These are phyloP conservation scores for Calidris pygmaea DNA, from an alignment of 2,113 vertebrate genomes.

Conservation along the genomic window DNA sequence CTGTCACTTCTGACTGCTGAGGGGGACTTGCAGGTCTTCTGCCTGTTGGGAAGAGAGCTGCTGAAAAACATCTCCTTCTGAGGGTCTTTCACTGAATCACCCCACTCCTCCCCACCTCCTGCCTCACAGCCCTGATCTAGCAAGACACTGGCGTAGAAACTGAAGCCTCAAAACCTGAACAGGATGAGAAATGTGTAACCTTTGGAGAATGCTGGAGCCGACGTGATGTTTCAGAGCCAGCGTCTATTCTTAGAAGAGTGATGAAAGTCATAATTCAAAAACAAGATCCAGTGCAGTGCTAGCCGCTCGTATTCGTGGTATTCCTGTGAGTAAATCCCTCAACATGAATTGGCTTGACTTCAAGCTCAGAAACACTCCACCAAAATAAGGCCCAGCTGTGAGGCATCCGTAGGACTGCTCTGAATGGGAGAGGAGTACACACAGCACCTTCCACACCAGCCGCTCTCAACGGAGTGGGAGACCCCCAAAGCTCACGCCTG, in stretches of 20 bases:
- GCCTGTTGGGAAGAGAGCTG: not conserved
- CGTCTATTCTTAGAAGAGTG: constrained; percentile 11
- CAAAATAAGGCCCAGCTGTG: not conserved
- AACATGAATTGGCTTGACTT: not conserved
- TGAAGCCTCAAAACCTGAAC: not conserved
- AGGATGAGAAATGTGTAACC: not conserved
- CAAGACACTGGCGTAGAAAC: not conserved
- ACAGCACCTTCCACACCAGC: not conserved
- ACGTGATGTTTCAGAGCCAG: not conserved
- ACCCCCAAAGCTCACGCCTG: not conserved
- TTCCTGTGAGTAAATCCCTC: constrained; percentile 21
- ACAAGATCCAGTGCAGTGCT: not conserved
- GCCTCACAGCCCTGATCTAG: not conserved
- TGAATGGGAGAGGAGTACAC: not conserved
- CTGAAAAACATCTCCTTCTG: not conserved
- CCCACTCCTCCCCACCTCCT: too few species aligned
- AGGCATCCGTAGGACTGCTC: fast-evolving
- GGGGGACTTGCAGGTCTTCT: not conserved
- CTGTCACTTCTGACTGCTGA: not conserved
- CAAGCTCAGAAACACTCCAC: not conserved
- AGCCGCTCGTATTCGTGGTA: not conserved
- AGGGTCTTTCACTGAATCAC: not conserved
- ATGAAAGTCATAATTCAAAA: constrained; percentile 22
- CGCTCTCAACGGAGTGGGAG: fast-evolving
- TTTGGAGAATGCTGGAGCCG: not conserved